Base-by-base conservation (phyloP, 1,140 invertebrate genomes). In the Stegodyphus dumicola region DNA sequence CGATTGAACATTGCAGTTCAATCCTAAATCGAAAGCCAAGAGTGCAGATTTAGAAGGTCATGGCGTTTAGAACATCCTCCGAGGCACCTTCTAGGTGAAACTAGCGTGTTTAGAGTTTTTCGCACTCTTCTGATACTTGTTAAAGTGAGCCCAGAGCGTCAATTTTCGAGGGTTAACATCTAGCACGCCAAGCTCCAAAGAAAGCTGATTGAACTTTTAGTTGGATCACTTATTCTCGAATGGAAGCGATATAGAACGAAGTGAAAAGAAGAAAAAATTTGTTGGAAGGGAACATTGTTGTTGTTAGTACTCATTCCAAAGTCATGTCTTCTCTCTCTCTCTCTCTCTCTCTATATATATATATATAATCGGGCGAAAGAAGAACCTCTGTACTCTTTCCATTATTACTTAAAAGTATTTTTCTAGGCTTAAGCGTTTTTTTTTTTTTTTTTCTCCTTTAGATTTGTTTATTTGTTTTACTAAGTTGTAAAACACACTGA, bases 161-260 rank as follows among this genome's bases (percentile, higher is more conserved):
- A 83, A 83, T 83, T 83, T 83, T 75, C 60, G 67, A 75, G 80
- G 80, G 80, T 83, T 83, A 83, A 83, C 80, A 75, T 60, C 9
- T 51, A 48, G 56, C 71, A 75, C 18, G 17, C 49, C 17, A 33
- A 83, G 80, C 75, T 11, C n/a, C 71, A 53, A 49, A 48, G 60
- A 75, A 67, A 83, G 80, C 80, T 83, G 80, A 83, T 83, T 83
- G 80, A 83, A 83, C 80, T 83, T 75, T 75, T 64, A 75, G 60
- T 65, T 73, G 71, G n/a, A 48, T 60, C 49, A 54, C 51, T 74
- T 74, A 9, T n/a, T 74, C 15, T 18, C 11, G 6, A 66, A 65
- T 77, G 64, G 56, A n/a, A 33, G 33, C 33, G 3, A 33, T 7
- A 13, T 65, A 11, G 13, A 51, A 13, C 71, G 49, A 52, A 73